Base-by-base conservation (phyloP, 1,140 invertebrate species). In the Drosophila hydei region DNA sequence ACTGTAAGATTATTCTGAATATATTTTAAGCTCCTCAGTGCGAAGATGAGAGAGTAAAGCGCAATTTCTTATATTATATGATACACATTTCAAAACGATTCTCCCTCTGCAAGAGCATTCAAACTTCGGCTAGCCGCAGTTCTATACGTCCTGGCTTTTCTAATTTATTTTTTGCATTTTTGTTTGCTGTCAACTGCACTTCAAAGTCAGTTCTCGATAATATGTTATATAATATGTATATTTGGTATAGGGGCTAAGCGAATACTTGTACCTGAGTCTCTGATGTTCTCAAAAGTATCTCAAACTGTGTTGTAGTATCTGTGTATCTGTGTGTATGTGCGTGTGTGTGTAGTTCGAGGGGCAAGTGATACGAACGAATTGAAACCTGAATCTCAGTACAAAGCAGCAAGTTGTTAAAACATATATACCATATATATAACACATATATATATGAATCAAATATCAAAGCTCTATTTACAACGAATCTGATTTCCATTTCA, bases 381-480 rank as follows among this genome's bases (percentile, higher is more conserved):
- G 36, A 68, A 72, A 73, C 74, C 74, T 79, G 81, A 87, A 88
- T 63, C 78, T 87, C 81, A 87, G 81, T 87, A 87, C 81, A 87
- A 84, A 85, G 36, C 60, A 59, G 56, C 14, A 59, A 68, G 25
- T 50, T 59, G 6, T 50, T 42, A 51, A 23, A 52, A 30, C 12
- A 45, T 33, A 55, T 38, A 60, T 48, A 54, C 48, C 18, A 9
- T 23, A 40, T 55, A 50, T 27, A 47, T 50, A n/a, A 1, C n/a
- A 0, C 3, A 25, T 3, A 48, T 48, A 25, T 50, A 30, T 59
- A 23, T 52, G 45, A 48, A 69, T 19, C 23, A 48, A 33, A 27
- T 23, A 33, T 19, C 12, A 19, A 5, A 36, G 14, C 27, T 38
- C 16, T 51, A 52, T 30, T 52, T 50, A 61, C 48, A 63, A 27